Conservation (phyloP, 64 coral and sea anemone species). For the Stichodactyla helianthus region DNA sequence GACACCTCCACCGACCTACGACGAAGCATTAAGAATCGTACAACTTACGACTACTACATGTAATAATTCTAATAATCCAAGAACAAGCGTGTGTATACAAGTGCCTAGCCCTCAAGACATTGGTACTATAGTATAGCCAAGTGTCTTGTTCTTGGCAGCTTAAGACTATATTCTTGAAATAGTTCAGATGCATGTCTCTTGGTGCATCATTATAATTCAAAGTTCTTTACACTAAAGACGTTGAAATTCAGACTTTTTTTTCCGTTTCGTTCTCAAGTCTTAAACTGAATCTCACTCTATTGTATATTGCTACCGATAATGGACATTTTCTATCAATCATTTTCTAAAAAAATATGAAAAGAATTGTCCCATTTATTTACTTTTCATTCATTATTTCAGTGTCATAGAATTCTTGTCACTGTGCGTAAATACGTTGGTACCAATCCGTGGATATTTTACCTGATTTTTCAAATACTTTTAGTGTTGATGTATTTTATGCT, state of each 20-base stretch:
- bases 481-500: too few relatives aligned
- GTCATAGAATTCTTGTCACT: too few relatives aligned
- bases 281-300: background rate
- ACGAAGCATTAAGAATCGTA: slow-evolving; percentile 23
- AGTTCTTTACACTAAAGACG: background rate
- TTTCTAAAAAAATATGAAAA: background rate
- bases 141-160: background rate
- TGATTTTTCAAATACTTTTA: too few relatives aligned
- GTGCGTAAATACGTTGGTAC: too few relatives aligned
- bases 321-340: background rate
- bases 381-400: too few relatives aligned
- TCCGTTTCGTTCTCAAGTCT: background rate
- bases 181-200: background rate
- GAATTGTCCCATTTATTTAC: too few relatives aligned
- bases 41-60: background rate
- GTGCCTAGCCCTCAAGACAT: background rate
- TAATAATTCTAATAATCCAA: background rate
- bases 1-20: slow-evolving; percentile 18
- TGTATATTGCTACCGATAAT: background rate
- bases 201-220: background rate
- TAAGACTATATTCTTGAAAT: background rate
- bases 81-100: slow-evolving; percentile 1
- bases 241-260: background rate
- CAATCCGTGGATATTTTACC: too few relatives aligned
- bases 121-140: slow-evolving; percentile 9